phyloP scores from a whole-genome alignment of 2,888 invertebrate species.

The Syrista parreyssii region DNA sequence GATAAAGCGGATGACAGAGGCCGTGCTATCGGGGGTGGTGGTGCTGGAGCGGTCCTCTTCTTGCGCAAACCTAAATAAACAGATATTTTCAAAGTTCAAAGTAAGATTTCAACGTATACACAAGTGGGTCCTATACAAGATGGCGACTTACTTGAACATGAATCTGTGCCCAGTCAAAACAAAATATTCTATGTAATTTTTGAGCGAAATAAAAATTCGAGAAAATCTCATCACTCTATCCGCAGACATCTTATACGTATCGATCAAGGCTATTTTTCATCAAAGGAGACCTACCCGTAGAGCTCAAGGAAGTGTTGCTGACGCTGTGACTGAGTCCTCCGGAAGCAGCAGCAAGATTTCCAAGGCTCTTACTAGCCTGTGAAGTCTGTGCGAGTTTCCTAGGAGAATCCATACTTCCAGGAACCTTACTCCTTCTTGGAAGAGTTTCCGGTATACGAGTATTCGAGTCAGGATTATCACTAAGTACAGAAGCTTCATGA shows the following conservation, averaged over 20 bases:
- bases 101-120: background rate
- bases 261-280: background rate
- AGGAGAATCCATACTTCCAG: conserved; percentile 48
- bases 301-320: conserved; percentile 60
- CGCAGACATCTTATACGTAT: too few relatives aligned
- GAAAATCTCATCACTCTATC: too few relatives aligned
- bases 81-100: conserved; percentile 3
- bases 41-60: conserved; percentile 70
- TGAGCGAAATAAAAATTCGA: too few relatives aligned
- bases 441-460: conserved; percentile 60
- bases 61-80: conserved; percentile 68
- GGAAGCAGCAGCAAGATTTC: conserved; percentile 52
- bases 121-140: conserved; percentile 38
- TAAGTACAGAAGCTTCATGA: conserved; percentile 76
- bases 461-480: conserved; percentile 70
- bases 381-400: conserved; percentile 58
- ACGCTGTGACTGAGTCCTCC: conserved; percentile 48
- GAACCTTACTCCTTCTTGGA: conserved; percentile 60
- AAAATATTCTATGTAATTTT: background rate
- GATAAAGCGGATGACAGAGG: conserved; percentile 58
- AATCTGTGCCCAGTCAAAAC: conserved; percentile 31
- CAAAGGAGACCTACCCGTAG: conserved; percentile 50
- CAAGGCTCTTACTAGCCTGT: conserved; percentile 60
- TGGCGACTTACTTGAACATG: conserved; percentile 32
- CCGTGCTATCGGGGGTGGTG: conserved; percentile 60